Percentiles rank a stretch among this genome's conserved stretches.
Conservation (phyloP, 2,797 vertebrate genomes). For the Hippoglossus hippoglossus region DNA sequence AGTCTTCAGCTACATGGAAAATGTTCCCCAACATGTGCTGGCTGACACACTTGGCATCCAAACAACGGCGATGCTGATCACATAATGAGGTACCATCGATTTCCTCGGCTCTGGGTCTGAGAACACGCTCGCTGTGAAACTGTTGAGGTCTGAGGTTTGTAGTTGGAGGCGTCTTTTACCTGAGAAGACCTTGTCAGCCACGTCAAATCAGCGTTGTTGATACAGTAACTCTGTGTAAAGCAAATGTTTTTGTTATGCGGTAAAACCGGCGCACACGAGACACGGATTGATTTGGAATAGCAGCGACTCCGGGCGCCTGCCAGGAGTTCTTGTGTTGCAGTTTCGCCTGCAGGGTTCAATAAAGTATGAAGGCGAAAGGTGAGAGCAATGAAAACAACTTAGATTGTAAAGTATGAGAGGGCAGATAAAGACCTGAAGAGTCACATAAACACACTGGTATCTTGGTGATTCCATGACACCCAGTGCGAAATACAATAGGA, state of each 20-base stretch:
- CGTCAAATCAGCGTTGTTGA: constrained; percentile 13
- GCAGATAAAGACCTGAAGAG: constrained; percentile 17
- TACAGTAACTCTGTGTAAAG: constrained; percentile 29
- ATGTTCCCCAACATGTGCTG: constrained; percentile 57
- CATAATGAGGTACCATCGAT: constrained; percentile 34
- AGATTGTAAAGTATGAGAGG: constrained; percentile 4
- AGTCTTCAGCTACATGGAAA: constrained; percentile 44
- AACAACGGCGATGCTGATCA: constrained; percentile 22
- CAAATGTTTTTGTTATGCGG: constrained; percentile 48
- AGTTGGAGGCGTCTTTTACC: constrained; percentile 18
- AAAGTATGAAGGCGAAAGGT: constrained; percentile 41
- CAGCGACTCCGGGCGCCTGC: constrained; percentile 18
- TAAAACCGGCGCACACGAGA: constrained; percentile 47
- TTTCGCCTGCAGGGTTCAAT: constrained; percentile 41
- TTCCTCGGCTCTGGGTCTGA: constrained; percentile 25
- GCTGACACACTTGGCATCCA: constrained; percentile 50
- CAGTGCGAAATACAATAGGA: background rate
- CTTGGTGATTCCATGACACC: constrained; percentile 14
- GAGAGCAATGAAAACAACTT: constrained; percentile 42
- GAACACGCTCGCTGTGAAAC: background rate
- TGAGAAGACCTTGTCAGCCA: constrained; percentile 39
- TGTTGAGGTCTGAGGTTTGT: constrained; percentile 19
- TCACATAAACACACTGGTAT: constrained; percentile 21
- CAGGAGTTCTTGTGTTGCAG: constrained; percentile 53
- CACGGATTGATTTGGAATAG: constrained; percentile 54